Conservation (phyloP, 2,113 vertebrate genomes). For the Patagioenas fasciata region DNA sequence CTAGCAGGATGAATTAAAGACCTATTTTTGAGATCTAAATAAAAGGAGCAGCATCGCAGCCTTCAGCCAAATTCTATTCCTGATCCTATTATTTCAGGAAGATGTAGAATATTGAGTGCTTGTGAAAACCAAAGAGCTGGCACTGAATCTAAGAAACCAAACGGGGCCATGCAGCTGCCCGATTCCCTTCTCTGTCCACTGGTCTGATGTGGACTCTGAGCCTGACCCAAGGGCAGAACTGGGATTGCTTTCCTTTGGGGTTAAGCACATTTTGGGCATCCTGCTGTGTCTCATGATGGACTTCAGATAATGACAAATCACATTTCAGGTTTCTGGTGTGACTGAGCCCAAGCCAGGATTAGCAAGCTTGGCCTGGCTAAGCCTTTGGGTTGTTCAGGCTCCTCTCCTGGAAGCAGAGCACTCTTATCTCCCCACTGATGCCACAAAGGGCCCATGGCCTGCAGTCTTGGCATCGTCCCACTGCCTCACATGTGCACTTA, state of each 20-base stretch:
- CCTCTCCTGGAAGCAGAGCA: background rate
- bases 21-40: background rate
- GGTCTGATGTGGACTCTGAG: background rate
- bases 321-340: background rate
- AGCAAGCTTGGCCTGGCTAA: background rate
- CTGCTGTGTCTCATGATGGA: background rate
- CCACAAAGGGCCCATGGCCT: background rate
- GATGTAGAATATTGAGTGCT: background rate
- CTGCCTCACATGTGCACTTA: background rate
- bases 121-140: background rate
- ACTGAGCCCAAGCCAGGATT: background rate
- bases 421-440: background rate
- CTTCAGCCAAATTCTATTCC: background rate
- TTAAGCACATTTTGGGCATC: background rate
- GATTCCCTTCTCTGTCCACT: rapidly evolving
- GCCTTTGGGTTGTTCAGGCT: background rate
- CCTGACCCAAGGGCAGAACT: background rate
- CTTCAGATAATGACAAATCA: background rate
- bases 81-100: background rate
- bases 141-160: background rate
- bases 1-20: background rate
- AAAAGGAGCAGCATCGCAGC: rapidly evolving
- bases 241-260: background rate
- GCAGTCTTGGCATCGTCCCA: background rate
- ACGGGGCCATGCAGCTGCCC: rapidly evolving